These are phyloP conservation scores for Gymnopithys bicolor DNA, from an alignment of 2,797 vertebrate genomes.

Conservation along the genomic window DNA sequence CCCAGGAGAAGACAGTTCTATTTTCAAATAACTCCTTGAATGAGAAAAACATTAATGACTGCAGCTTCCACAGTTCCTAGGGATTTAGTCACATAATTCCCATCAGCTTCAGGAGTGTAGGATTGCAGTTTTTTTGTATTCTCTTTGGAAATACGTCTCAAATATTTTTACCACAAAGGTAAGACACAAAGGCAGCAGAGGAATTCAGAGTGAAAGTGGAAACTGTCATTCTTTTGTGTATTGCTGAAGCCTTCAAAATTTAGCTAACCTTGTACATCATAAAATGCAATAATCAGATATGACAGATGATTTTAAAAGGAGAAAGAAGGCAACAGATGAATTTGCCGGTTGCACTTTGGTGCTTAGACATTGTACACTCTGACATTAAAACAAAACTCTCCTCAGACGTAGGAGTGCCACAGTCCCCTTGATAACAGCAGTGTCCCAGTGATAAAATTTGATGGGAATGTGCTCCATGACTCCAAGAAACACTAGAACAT, in stretches of 20 bases:
- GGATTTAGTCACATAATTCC: not conserved
- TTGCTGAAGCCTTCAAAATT: not conserved
- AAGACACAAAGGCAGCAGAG: not conserved
- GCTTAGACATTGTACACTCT: not conserved
- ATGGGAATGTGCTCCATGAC: not conserved
- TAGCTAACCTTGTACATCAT: not conserved
- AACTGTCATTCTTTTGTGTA: not conserved
- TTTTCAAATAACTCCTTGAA: not conserved
- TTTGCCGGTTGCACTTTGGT: not conserved
- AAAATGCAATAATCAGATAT: not conserved
- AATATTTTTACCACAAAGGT: not conserved
- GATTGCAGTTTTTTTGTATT: not conserved
- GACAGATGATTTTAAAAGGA: not conserved
- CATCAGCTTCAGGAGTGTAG: not conserved
- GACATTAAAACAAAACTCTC: not conserved
- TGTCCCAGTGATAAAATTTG: rapidly evolving
- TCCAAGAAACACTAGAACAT: not conserved
- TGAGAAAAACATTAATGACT: not conserved
- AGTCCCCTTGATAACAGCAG: rapidly evolving
- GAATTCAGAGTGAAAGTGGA: not conserved
- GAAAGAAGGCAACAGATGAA: not conserved
- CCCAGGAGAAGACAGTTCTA: not conserved
- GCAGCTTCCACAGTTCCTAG: not conserved
- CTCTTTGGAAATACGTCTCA: not conserved
- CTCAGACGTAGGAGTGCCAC: not conserved